Evolutionary conservation across 2,888 invertebrate genomes (phyloP), one percentile per base, ranked within the genome.

Genomic region (Drosophila dives): DNA sequence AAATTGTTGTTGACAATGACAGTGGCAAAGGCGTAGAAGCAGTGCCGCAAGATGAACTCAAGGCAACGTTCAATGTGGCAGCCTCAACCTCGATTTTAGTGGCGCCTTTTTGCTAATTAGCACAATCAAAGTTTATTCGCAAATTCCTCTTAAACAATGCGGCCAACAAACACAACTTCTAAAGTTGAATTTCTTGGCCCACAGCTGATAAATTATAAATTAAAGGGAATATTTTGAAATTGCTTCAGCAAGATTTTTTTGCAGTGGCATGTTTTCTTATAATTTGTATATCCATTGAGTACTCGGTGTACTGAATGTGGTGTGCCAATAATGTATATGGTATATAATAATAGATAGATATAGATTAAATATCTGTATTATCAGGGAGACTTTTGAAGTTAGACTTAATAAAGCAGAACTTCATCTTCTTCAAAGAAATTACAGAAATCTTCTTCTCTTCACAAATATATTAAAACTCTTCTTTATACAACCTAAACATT

Each of bases 161-260:
- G 48, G 15, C 23, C 23, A 15, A 23, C 45, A 45, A 23, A 15
- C 29, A 38, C 51, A 66, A 69, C 77, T 72, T 80, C 77, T 85
- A 87, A 87, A 88, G 68, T 54, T 55, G 54, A 59, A 15, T 15
- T 45, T 20, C 36, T 64, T 34, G n/a, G 45, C 59, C 36, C 68
- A 36, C 32, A 36, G 53, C 74, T 80, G 69, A 84, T 87, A 77
- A 89, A 87, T 87, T 78, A 90, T 90, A 87, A 81, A 89, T 87
- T 77, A 87, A 90, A 87, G 85, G 80, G 89, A 86, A 90, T 87
- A 75, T 77, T 72, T 23, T 75, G 33, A 76, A 78, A 75, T 49
- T 65, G 32, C 33, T 50, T 53, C 15, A 45, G 26, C 71, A 58
- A 58, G 51, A 63, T 58, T 49, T 60, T 33, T 23, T 15, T 4